Base-by-base conservation (phyloP, 2,888 invertebrate species). In the Lasioglossum vierecki region DNA sequence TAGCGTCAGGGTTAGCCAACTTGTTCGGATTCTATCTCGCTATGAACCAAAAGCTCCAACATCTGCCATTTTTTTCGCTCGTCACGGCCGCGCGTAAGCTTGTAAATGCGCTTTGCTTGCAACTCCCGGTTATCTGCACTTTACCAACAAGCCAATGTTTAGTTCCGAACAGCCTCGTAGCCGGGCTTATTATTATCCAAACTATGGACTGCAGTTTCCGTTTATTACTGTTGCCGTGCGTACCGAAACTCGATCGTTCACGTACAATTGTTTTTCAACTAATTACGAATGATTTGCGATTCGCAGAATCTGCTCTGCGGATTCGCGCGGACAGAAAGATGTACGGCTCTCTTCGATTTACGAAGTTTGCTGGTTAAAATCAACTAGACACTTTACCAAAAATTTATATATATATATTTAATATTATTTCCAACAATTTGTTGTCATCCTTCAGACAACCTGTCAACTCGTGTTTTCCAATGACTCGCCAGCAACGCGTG, bases 21-120 rank as follows among this genome's bases (percentile, higher is more conserved):
- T 53, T 73, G 73, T 49, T 53, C 49, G n/a, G 73, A 73, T 73
- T 35, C 73, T 73, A 73, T 73, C 49, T 53, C 18, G 49, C 73
- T 18, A 72, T 44, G 4, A 68, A 35, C 39, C 22, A 2, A 68
- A 44, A 35, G 22, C 39, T 41, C 41, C n/a, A 13, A n/a, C 11
- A 11, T 26, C 41, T 6, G 41, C 35, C 39, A 41, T 41, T n/a
- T 41, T 39, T 6, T 9, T 9, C 4, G 22, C 66, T 22, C 63
- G 15, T 30, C 26, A 1, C 15, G 18, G 15, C 8, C 0, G 22
- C 13, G 30, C 30, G 39, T 39, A 35, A 39, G 39, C 39, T 39
- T 39, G 39, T 9, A 22, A 68, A 68, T 9, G 22, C 9, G 68
- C 39, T 22, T 11, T 4, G 22, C 4, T 44, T 18, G 15, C 9